Base-by-base conservation (phyloP, 1,140 invertebrate species). In the Eriocheir sinensis region DNA sequence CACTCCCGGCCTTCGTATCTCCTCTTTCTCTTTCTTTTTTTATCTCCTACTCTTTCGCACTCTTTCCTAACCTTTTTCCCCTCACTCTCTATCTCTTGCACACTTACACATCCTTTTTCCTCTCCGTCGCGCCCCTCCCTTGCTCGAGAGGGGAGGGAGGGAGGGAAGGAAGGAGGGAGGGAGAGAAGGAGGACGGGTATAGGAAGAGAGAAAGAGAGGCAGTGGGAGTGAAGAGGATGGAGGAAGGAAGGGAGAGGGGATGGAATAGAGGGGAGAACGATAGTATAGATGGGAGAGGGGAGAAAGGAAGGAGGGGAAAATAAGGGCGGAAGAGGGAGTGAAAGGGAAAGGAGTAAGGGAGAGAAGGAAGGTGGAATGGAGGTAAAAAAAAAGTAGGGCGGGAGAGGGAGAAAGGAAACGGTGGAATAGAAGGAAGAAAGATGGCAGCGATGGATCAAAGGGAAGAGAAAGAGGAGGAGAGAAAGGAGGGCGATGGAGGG, bases 81-180 rank as follows among this genome's bases (percentile, higher is more conserved):
- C 60, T 72, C 27, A n/a, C 60, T 72, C 27, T 21, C 60, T 72
- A 72, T 72, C 60, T 72, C 60, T 72, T 72, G 21, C 60, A 72
- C 60, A 72, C 60, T 72, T 72, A 72, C 60, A 72, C 60, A 72
- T n/a, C 60, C 60, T 72, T 72, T n/a, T 72, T 72, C 60, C 27
- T 72, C 27, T 72, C 60, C 27, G 21, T 21, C 27, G 21, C 27
- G 60, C 27, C 27, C n/a, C n/a, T 72, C 60, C 60, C 21, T 72
- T 72, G n/a, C 27, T 72, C 60, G 4, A 72, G 60, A 72, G 60
- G 21, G 21, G 60, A 72, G 60, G 60, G 27, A 72, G 27, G 60
- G 60, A 72, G 60, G n/a, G 38, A 88, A 88, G 0, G 30, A 41
- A 41, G 38, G 34, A 88, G 85, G 38, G 85, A 88, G 32, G 41